Percentiles rank a stretch among this genome's conserved stretches.
Evolutionary conservation across 2,797 vertebrate genomes (phyloP).

Genomic region (Liparis tanakae): DNA sequence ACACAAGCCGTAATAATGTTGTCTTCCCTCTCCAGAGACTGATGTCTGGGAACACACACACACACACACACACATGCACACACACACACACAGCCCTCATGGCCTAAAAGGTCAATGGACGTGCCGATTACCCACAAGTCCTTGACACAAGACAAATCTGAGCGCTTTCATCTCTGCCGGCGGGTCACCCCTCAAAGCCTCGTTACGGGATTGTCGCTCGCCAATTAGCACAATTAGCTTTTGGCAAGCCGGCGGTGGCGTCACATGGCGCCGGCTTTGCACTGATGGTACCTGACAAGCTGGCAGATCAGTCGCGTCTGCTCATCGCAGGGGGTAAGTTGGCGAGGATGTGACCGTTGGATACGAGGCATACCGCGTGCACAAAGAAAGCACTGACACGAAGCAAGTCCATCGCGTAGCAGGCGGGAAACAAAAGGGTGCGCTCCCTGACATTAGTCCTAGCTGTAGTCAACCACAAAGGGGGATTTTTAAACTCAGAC

Average conservation of each 20-base stretch:
- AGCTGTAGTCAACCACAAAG: background rate
- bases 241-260: constrained; percentile 81
- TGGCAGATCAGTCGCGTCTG: constrained; percentile 77
- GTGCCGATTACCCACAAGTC: constrained; percentile 84
- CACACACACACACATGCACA: background rate
- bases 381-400: background rate
- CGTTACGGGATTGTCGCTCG: constrained; percentile 86
- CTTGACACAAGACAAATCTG: constrained; percentile 85
- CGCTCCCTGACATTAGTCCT: background rate
- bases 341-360: constrained; percentile 14
- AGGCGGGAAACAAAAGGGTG: background rate
- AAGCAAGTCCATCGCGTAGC: background rate
- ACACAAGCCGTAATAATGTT: constrained; percentile 29
- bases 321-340: constrained; percentile 52
- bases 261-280: constrained; percentile 87
- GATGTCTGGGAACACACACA: constrained; percentile 37
- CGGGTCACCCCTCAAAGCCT: constrained; percentile 89
- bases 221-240: constrained; percentile 92
- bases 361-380: constrained; percentile 3
- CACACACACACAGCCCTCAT: constrained; percentile 68
- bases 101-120: constrained; percentile 85
- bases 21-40: constrained; percentile 12
- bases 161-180: constrained; percentile 88
- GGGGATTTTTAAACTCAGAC: background rate
- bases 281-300: constrained; percentile 86